Evolutionary conservation across 1,140 invertebrate genomes (phyloP), one percentile per base, ranked within the genome.

Genomic region (Nephila pilipes): DNA sequence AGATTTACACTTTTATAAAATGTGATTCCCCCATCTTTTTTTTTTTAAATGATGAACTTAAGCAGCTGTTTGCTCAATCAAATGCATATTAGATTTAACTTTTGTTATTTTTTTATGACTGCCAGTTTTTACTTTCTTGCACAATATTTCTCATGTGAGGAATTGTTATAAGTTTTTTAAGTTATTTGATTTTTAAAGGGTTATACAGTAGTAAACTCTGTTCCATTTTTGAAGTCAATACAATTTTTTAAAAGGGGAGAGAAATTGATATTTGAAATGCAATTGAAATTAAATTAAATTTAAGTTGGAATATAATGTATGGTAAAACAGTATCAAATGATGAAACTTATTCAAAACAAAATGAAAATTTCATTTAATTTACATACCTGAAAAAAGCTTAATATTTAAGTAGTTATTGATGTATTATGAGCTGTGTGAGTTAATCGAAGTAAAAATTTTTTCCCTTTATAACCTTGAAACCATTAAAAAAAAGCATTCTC

Each of bases 151-250:
- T 57, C 81, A 3, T 55, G 12, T 36, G 81, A 55, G 81, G 12
- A 83, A 83, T 83, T 83, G 81, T 83, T 83, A 25, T 54, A 20
- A 8, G 29, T 36, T 46, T 46, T 75, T 75, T 75, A 75, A 75
- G 69, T 75, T 75, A 75, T 32, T 75, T 75, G 25, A 75, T 75
- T 75, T 65, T 75, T 75, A 14, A 75, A 75, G 69, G 69, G 69
- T 75, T 75, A 46, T 57, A 57, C 81, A 83, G 81, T 83, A 55
- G 81, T 83, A 75, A 75, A 75, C 69, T 75, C 69, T 75, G 29
- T 18, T 75, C 69, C 29, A 36, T 75, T 36, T 3, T 75, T 32
- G 18, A 32, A 29, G 29, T 75, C 18, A 29, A 36, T 14, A 75
- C 14, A 36, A 18, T 75, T 75, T 75, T 29, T 32, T 75, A 75